Base-by-base conservation (phyloP, 2,797 vertebrate genomes). In the Syngnathus rostellatus region DNA sequence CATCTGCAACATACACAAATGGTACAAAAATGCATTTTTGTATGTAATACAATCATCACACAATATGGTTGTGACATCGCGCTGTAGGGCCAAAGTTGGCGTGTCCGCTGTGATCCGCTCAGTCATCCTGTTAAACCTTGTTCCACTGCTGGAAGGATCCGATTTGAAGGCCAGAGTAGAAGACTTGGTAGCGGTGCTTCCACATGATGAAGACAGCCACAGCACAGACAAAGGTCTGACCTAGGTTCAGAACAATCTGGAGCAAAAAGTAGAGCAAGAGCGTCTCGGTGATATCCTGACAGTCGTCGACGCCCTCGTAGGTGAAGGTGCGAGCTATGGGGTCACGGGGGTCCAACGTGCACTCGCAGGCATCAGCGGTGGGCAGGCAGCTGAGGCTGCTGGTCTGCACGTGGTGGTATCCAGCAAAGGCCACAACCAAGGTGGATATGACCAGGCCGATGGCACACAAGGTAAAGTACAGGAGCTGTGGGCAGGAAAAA, bases 111-210 rank as follows among this genome's bases (percentile, higher is more conserved):
- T 23, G 31, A 54, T 72, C 62, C 40, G 46, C 46, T 37, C 19
- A 45, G 58, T 72, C 61, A 5, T 43, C 51, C 43, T 2, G 1
- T 84, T 74, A 92, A 65, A 90, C 90, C 71, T 89, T 91, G 64
- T 90, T 87, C 90, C 90, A 91, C 50, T 85, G 77, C 73, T 80
- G 73, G 41, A 70, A 53, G 53, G 83, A 78, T 53, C 79, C 74
- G 3, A 92, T 87, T 80, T 93, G 89, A 48, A 89, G 76, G 0
- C 96, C 97, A 11, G 91, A 90, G 0, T 94, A 98, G 76, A 99
- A 98, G 68, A 96, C 93, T 87, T 99, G 96, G 81, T 99, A 98
- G 23, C 94, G 92, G 76, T 96, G 91, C 77, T 95, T 97, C 97
- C 97, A 99, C 93, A 99, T 93, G 80, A 98, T 78, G 8, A 96